Conservation (phyloP, 2,113 vertebrate species). For the Eurystomus gularis region DNA sequence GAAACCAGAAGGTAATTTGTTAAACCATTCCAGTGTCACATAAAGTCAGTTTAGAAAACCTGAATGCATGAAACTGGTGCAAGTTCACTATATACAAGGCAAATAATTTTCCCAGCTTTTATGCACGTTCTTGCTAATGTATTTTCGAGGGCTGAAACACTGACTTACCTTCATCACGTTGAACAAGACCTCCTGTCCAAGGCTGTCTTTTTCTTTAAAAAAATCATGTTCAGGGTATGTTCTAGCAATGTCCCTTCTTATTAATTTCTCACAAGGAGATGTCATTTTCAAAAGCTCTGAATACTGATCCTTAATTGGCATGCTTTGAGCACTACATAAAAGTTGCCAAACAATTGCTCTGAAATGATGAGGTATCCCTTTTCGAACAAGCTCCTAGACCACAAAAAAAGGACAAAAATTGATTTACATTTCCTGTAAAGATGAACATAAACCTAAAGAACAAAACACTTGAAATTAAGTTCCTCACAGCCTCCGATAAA, state of each 20-base stretch:
- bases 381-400: slow-evolving; percentile 92
- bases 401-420: background rate
- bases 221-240: slow-evolving; percentile 98
- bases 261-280: slow-evolving; percentile 96
- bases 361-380: slow-evolving; percentile 97
- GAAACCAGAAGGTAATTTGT: background rate
- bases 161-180: slow-evolving; percentile 97
- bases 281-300: slow-evolving; percentile 98
- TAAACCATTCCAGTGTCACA: background rate
- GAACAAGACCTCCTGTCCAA: slow-evolving; percentile 98
- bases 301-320: slow-evolving; percentile 98
- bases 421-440: background rate
- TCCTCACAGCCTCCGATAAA: background rate
- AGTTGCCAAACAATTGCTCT: slow-evolving; percentile 98
- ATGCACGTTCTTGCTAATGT: background rate
- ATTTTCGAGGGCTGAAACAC: background rate
- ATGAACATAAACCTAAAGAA: background rate
- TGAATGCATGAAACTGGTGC: background rate
- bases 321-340: slow-evolving; percentile 91
- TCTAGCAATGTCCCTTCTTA: slow-evolving; percentile 96
- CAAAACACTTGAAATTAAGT: background rate
- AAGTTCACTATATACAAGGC: background rate
- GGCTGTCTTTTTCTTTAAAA: slow-evolving; percentile 98
- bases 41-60: background rate
- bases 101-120: background rate